These are phyloP conservation scores for Octodon degus DNA, from an alignment of 2,113 vertebrate species.

Conservation along the genomic window DNA sequence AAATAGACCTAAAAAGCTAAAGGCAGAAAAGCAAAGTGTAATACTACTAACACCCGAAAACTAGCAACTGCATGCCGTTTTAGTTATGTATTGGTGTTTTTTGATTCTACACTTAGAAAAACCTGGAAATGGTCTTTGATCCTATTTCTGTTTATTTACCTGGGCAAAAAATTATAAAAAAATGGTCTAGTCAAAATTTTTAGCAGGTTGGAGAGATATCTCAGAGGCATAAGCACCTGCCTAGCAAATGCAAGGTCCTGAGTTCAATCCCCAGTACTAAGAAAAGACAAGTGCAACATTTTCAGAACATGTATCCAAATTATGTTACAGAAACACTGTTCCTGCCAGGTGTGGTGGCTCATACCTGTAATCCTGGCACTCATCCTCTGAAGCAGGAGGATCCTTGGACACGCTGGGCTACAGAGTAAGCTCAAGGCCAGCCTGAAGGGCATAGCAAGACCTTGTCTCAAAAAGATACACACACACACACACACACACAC, in stretches of 20 bases:
- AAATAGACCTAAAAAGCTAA: neutral
- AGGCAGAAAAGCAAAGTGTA: constrained; percentile 1
- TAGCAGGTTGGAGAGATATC: too few species aligned
- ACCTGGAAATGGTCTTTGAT: neutral
- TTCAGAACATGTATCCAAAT: neutral
- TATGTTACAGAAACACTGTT: neutral
- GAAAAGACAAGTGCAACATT: neutral
- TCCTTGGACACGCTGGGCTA: too few species aligned
- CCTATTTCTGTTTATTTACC: neutral
- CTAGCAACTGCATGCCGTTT: neutral
- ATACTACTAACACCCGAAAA: neutral
- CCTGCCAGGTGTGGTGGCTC: too few species aligned
- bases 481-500: too few species aligned
- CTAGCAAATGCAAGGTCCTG: too few species aligned
- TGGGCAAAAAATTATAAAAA: neutral
- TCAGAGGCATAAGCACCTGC: too few species aligned
- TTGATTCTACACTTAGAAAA: neutral
- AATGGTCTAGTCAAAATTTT: neutral
- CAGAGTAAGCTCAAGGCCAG: too few species aligned
- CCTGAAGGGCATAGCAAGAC: too few species aligned
- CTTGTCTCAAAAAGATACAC: too few species aligned
- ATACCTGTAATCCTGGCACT: too few species aligned
- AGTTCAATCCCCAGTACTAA: too few species aligned
- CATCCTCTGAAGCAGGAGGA: too few species aligned
- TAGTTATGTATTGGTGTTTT: neutral